phyloP scores from a whole-genome alignment of 1,140 invertebrate genomes.

The Lethocerus indicus region DNA sequence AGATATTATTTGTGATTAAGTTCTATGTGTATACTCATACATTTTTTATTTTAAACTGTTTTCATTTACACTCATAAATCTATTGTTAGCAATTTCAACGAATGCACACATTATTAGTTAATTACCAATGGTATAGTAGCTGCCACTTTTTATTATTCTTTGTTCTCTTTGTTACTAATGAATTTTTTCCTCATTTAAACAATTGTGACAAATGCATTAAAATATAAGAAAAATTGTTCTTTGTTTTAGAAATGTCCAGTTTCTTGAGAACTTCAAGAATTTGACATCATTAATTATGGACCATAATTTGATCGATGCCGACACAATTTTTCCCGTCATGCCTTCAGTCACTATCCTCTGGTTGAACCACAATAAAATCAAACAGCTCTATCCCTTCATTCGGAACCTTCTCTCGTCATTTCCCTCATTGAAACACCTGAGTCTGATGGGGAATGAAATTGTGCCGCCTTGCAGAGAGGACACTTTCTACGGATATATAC shows the following conservation, averaged over 20 bases:
- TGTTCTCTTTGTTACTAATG: too few relatives aligned
- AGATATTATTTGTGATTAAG: too few relatives aligned
- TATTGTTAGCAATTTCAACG: too few relatives aligned
- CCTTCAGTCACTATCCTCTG: constrained; percentile 51
- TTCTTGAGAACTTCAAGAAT: constrained; percentile 46
- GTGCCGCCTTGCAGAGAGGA: constrained; percentile 58
- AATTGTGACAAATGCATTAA: neutral
- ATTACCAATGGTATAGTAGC: too few relatives aligned
- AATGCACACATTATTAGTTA: too few relatives aligned
- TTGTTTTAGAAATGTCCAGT: constrained; percentile 42
- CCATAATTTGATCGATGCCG: constrained; percentile 46
- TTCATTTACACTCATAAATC: too few relatives aligned
- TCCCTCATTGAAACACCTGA: constrained; percentile 46
- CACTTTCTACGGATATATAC: constrained; percentile 53
- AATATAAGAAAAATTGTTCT: constrained; percentile 14
- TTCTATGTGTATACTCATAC: too few relatives aligned
- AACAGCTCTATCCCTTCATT: constrained; percentile 49
- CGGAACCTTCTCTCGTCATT: constrained; percentile 41
- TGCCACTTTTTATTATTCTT: too few relatives aligned
- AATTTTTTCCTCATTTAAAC: too few relatives aligned
- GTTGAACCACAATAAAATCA: constrained; percentile 58
- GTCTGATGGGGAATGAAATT: constrained; percentile 61
- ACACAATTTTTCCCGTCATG: constrained; percentile 44
- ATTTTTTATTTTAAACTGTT: too few relatives aligned
- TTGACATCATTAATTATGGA: constrained; percentile 56